Evolutionary conservation across 1,140 invertebrate species (phyloP), one percentile per base, ranked within the genome.

Genomic region (Arion vulgaris): DNA sequence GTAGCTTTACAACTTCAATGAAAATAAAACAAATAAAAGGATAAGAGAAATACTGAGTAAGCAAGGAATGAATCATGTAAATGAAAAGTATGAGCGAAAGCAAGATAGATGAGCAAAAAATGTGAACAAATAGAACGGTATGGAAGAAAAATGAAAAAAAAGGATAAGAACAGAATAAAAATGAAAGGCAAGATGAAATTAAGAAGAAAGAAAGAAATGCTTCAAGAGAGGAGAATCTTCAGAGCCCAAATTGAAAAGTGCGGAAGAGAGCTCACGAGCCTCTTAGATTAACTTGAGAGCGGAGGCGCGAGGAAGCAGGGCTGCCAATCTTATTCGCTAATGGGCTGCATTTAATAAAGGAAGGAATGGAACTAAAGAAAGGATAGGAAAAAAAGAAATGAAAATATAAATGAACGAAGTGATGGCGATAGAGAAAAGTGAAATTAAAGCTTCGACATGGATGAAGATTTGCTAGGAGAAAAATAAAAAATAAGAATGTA

Each of bases 301-400:
- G 73, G 45, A n/a, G 15, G 39, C 39, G 26, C 38, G 28, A 45
- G 73, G 53, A 75, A 51, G 38, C 28, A 9, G 39, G 45, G 23
- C 26, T 75, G 73, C 73, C 73, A 75, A 75, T 75, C 73, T 75
- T 75, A 75, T 75, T 75, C 73, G 32, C 73, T 75, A 75, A 75
- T 75, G 73, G 73, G 28, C 73, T 75, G 73, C 73, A 75, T 75
- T 75, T 75, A 75, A 75, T 75, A 75, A 75, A 75, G 73, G 36
- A 34, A 75, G 73, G 45, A 75, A 75, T 75, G 13, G 45, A 36
- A 77, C 39, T 26, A 68, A 41, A 71, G 23, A 26, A 41, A 39
- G 45, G 19, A 57, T 15, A 39, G 32, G 5, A 74, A 41, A 51
- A 45, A 36, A 2, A 57, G 51, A 39, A 32, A 15, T 2, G 79